phyloP scores from a whole-genome alignment of 2,888 invertebrate species.

The Thereva unica region DNA sequence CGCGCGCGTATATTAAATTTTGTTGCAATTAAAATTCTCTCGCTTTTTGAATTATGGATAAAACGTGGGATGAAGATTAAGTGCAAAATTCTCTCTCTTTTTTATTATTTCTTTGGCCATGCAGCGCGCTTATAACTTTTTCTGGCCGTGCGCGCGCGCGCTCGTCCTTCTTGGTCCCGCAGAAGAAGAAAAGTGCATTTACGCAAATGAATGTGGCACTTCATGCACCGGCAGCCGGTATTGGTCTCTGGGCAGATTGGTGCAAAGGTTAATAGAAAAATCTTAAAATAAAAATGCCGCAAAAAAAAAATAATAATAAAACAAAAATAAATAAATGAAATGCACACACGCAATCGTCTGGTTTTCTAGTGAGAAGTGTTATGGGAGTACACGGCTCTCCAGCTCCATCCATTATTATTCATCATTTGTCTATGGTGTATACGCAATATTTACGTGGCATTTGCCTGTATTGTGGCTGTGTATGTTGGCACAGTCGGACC shows the following conservation, averaged over 20 bases:
- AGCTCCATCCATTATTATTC: no score
- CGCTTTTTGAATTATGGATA: slow-evolving; percentile 34
- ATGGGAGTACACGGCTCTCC: no score
- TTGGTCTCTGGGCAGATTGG: no score
- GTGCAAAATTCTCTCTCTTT: slow-evolving; percentile 12
- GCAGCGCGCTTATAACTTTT: neutral
- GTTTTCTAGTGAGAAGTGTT: no score
- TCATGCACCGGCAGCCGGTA: no score
- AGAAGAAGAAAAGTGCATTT: neutral
- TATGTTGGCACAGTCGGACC: neutral
- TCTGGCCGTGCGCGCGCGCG: neutral
- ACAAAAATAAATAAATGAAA: no score
- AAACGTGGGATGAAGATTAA: slow-evolving; percentile 33
- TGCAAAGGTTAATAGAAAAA: no score
- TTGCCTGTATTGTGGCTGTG: neutral
- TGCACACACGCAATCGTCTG: no score
- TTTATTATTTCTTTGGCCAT: slow-evolving; percentile 1
- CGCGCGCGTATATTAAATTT: slow-evolving; percentile 20
- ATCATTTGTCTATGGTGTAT: no score
- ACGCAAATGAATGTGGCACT: no score
- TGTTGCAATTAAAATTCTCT: slow-evolving; percentile 35
- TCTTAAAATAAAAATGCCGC: no score
- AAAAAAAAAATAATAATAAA: no score
- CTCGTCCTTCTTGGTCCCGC: neutral
- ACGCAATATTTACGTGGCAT: neutral